Evolutionary conservation across 2,113 vertebrate species (phyloP).

Genomic region (Colinus virginianus): DNA sequence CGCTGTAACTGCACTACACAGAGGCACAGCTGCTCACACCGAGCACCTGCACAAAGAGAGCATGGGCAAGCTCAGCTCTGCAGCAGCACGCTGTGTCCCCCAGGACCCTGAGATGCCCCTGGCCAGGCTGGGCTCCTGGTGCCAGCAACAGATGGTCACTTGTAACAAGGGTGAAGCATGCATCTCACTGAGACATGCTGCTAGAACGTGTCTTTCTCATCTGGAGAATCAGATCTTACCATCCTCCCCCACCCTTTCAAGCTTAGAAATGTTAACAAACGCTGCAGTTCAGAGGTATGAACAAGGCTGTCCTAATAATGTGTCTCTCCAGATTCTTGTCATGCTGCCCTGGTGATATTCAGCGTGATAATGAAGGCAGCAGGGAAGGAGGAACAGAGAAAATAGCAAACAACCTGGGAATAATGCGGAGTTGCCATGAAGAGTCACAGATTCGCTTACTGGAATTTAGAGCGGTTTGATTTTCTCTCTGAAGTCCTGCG

Average conservation of each 20-base stretch:
- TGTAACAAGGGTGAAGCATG: accelerated
- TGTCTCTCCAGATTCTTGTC: slow-evolving; percentile 70
- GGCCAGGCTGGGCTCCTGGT: background rate
- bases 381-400: slow-evolving; percentile 58
- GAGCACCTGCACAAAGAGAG: background rate
- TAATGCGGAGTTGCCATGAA: slow-evolving; percentile 72
- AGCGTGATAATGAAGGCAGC: slow-evolving; percentile 59
- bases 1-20: background rate
- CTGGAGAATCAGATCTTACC: slow-evolving; percentile 21
- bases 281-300: slow-evolving; percentile 54
- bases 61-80: background rate
- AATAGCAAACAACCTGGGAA: slow-evolving; percentile 65
- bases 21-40: background rate
- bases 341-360: slow-evolving; percentile 59
- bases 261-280: slow-evolving; percentile 44
- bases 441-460: slow-evolving; percentile 69
- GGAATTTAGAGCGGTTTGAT: slow-evolving; percentile 59
- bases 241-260: background rate
- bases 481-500: slow-evolving; percentile 26
- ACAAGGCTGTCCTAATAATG: slow-evolving; percentile 64
- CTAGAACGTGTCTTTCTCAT: slow-evolving; percentile 19
- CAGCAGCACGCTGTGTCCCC: accelerated
- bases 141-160: background rate
- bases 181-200: background rate
- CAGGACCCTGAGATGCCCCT: background rate